Conservation (phyloP, 1,140 invertebrate species). For the Apocrypta bakeri region DNA sequence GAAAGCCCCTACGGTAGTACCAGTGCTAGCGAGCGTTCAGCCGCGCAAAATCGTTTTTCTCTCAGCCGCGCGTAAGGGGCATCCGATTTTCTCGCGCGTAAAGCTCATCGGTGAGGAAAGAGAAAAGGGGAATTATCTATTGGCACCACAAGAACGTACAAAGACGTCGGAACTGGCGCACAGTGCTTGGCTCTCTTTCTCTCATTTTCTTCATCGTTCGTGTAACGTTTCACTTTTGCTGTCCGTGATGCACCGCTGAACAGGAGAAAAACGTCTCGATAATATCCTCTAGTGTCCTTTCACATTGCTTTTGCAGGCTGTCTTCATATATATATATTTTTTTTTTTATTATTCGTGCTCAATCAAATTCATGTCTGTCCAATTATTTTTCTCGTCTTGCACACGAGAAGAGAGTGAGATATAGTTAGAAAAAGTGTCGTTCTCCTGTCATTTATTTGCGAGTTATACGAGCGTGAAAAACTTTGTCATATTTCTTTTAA, state of each 20-base stretch:
- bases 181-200: background rate
- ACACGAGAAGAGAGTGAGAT: background rate
- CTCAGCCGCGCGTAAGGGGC: background rate
- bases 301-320: background rate
- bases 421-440: background rate
- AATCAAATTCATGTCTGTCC: slow-evolving; percentile 10
- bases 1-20: too few relatives aligned
- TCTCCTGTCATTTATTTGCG: background rate
- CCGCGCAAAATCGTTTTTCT: slow-evolving; percentile 12
- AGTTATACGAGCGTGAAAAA: background rate
- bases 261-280: slow-evolving; percentile 22
- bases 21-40: slow-evolving; percentile 10
- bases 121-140: slow-evolving; percentile 45
- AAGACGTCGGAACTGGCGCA: background rate
- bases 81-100: slow-evolving; percentile 24
- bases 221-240: slow-evolving; percentile 21
- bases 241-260: background rate
- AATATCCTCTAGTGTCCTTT: background rate
- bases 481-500: too few relatives aligned
- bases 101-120: slow-evolving; percentile 32
- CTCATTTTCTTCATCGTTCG: slow-evolving; percentile 6
- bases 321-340: too few relatives aligned
- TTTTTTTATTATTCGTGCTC: background rate
- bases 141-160: slow-evolving; percentile 32
- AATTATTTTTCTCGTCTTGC: background rate